Evolutionary conservation across 2,888 invertebrate species (phyloP).

Genomic region (Macrosoma leucophasiata): DNA sequence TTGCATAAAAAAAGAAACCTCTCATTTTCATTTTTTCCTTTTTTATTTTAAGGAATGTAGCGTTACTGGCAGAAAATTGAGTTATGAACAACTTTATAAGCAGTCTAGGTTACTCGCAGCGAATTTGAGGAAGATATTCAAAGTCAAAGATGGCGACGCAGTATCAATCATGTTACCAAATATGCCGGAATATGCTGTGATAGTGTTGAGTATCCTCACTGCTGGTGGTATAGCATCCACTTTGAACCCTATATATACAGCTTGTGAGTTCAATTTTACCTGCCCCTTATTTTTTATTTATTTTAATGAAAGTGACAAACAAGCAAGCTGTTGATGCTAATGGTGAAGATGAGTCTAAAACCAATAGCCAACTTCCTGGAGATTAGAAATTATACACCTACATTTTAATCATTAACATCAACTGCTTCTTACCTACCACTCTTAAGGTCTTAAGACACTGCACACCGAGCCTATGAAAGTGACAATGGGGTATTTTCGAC

Average conservation of each 20-base stretch:
- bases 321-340: no score
- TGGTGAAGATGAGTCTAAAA: no score
- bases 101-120: slow-evolving; percentile 72
- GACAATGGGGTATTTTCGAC: no score
- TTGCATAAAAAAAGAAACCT: no score
- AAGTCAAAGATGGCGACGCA: slow-evolving; percentile 74
- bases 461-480: no score
- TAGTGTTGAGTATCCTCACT: slow-evolving; percentile 73
- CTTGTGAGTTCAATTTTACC: slow-evolving; percentile 39
- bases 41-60: slow-evolving; percentile 30
- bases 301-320: not conserved
- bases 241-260: slow-evolving; percentile 79
- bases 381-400: no score
- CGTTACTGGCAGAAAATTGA: slow-evolving; percentile 29
- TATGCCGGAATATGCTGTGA: slow-evolving; percentile 79
- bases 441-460: no score
- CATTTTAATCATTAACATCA: no score
- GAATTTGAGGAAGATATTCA: slow-evolving; percentile 73
- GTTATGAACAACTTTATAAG: slow-evolving; percentile 52
- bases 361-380: no score
- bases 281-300: not conserved
- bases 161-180: slow-evolving; percentile 80
- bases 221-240: slow-evolving; percentile 79
- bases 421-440: no score
- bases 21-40: no score